Conservation (phyloP, 2,888 invertebrate genomes). For the Pandemis cinnamomeana region DNA sequence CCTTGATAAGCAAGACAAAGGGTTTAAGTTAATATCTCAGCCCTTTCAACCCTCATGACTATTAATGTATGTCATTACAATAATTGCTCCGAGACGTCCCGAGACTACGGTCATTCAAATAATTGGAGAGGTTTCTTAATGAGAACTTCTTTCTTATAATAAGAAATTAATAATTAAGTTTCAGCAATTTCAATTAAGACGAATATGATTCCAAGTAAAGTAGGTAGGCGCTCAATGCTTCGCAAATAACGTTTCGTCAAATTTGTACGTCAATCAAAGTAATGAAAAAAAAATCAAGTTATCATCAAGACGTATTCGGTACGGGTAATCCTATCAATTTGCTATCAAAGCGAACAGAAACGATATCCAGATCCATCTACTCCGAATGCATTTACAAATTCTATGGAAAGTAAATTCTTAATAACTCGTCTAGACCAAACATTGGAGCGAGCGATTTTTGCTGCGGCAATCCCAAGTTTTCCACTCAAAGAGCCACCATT, state of each 20-base stretch:
- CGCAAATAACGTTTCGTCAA: not conserved
- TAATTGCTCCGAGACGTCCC: constrained; percentile 55
- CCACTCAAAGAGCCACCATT: constrained; percentile 66
- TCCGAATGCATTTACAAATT: constrained; percentile 65
- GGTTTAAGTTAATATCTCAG: constrained; percentile 55
- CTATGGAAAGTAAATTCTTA: constrained; percentile 74
- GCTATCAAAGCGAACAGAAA: constrained; percentile 11
- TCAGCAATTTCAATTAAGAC: constrained; percentile 6
- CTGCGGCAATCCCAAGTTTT: constrained; percentile 71
- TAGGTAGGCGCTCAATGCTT: not conserved
- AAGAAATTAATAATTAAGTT: constrained; percentile 17
- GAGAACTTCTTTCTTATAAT: constrained; percentile 23
- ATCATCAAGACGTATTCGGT: constrained; percentile 26
- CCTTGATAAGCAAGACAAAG: constrained; percentile 60
- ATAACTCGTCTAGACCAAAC: constrained; percentile 81
- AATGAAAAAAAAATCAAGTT: not conserved
- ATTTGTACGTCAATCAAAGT: not conserved
- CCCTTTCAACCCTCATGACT: constrained; percentile 58
- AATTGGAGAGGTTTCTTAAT: constrained; percentile 35
- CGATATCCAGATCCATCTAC: constrained; percentile 44
- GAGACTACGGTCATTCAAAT: constrained; percentile 38
- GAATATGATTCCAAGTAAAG: not conserved
- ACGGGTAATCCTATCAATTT: constrained; percentile 22
- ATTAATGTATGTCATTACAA: constrained; percentile 62
- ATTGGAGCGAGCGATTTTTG: constrained; percentile 67